These are phyloP conservation scores for Ormyrus labotus DNA, from an alignment of 2,888 invertebrate species.

Conservation along the genomic window DNA sequence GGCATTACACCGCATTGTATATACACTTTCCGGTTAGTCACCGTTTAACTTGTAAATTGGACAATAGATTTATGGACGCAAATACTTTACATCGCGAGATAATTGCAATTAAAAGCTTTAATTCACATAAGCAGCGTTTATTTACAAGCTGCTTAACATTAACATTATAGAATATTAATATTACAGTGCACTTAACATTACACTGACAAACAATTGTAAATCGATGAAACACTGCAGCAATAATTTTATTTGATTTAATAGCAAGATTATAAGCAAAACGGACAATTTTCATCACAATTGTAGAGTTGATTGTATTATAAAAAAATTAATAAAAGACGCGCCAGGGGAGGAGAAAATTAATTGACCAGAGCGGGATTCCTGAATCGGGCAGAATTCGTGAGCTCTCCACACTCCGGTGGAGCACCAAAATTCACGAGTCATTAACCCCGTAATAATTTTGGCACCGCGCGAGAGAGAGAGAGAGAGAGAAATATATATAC, in stretches of 20 bases:
- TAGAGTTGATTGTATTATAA: background rate
- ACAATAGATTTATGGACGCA: constrained; percentile 49
- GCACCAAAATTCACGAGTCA: constrained; percentile 46
- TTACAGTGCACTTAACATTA: no score
- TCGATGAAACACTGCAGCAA: background rate
- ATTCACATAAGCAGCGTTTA: background rate
- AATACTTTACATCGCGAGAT: constrained; percentile 23
- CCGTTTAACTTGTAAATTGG: constrained; percentile 58
- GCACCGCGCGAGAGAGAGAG: constrained; percentile 1
- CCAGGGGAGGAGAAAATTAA: constrained; percentile 20
- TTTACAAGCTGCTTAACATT: background rate
- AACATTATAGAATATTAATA: background rate
- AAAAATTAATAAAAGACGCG: constrained; percentile 11
- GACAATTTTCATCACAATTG: background rate
- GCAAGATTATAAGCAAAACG: background rate
- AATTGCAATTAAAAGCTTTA: constrained; percentile 17
- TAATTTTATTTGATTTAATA: constrained; percentile 10
- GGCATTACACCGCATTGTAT: constrained; percentile 4
- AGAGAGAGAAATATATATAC: constrained; percentile 6
- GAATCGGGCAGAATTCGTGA: constrained; percentile 28
- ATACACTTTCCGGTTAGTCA: constrained; percentile 61
- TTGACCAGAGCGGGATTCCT: constrained; percentile 17
- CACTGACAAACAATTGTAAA: no score
- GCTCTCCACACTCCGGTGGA: background rate
- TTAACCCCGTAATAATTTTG: constrained; percentile 50